Percentiles rank a stretch among this genome's conserved stretches.
Conservation (phyloP, 2,888 invertebrate genomes). For the Drosophila melanosoma region DNA sequence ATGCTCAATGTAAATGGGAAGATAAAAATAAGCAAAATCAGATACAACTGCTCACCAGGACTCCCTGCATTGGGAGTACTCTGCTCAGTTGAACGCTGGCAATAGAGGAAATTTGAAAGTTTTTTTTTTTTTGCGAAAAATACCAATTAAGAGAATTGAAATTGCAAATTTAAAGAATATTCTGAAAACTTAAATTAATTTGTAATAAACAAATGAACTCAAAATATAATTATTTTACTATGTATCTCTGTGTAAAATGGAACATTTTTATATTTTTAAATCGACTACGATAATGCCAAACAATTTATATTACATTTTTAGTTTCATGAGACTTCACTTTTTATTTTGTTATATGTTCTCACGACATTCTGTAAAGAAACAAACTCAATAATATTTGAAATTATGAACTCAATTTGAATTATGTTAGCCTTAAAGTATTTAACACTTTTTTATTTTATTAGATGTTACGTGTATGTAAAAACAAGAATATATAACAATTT, state of each 20-base stretch:
- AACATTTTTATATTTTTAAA: constrained; percentile 16
- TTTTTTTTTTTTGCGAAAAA: constrained; percentile 16
- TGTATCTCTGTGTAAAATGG: constrained; percentile 18
- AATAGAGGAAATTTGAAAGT: background rate
- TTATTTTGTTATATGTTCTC: constrained; percentile 18
- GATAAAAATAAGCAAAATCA: constrained; percentile 26
- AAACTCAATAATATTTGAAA: constrained; percentile 15
- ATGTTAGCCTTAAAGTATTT: constrained; percentile 26
- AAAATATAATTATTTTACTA: constrained; percentile 9
- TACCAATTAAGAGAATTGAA: constrained; percentile 3
- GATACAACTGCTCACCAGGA: constrained; percentile 11
- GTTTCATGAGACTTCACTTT: constrained; percentile 5
- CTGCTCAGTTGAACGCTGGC: constrained; percentile 26
- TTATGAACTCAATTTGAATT: constrained; percentile 41
- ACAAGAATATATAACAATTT: constrained; percentile 38
- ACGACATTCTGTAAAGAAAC: constrained; percentile 11
- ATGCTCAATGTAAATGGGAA: constrained; percentile 67
- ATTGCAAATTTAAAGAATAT: constrained; percentile 6
- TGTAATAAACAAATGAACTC: constrained; percentile 29
- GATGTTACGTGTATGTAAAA: constrained; percentile 31
- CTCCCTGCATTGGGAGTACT: background rate
- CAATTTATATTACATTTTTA: constrained; percentile 40
- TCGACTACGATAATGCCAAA: constrained; percentile 54
- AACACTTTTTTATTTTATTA: constrained; percentile 13
- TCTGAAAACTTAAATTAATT: constrained; percentile 28